phyloP scores from a whole-genome alignment of 2,888 invertebrate genomes.

The Cantharis rufa region DNA sequence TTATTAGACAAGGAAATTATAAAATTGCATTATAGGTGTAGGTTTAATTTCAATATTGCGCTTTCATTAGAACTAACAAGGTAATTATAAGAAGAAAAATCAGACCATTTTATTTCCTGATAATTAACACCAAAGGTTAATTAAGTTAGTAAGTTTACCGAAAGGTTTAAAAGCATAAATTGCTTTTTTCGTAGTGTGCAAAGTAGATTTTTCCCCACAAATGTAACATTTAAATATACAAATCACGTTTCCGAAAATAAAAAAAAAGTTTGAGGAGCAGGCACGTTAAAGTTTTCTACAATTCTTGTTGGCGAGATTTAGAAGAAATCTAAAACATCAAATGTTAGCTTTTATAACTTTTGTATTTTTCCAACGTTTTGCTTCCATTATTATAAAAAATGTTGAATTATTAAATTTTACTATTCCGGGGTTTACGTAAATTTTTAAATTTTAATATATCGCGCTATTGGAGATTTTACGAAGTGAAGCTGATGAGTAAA shows the following conservation, averaged over 20 bases:
- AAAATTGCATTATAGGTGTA: no score
- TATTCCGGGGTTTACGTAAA: background rate
- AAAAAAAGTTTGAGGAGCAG: slow-evolving; percentile 24
- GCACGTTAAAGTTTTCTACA: slow-evolving; percentile 21
- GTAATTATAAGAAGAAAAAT: background rate
- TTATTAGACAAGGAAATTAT: background rate
- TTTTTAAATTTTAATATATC: background rate
- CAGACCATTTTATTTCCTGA: slow-evolving; percentile 2
- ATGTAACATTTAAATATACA: slow-evolving; percentile 27
- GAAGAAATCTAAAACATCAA: slow-evolving; percentile 22
- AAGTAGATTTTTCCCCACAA: slow-evolving; percentile 15
- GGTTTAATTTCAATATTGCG: no score
- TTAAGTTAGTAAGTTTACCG: slow-evolving; percentile 17
- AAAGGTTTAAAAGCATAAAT: background rate
- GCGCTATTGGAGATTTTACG: background rate
- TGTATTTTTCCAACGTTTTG: slow-evolving; percentile 1
- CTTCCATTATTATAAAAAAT: background rate
- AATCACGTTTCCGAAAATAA: slow-evolving; percentile 29
- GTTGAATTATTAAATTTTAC: background rate
- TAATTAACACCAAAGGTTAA: slow-evolving; percentile 15
- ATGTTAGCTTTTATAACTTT: background rate
- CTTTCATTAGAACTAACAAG: no score
- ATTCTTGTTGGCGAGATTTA: slow-evolving; percentile 22
- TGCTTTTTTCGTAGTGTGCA: slow-evolving; percentile 2
- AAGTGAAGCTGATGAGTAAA: background rate